Evolutionary conservation across 2,113 vertebrate species (phyloP), one percentile per base, ranked within the genome.

Genomic region (Acrocephalus arundinaceus): DNA sequence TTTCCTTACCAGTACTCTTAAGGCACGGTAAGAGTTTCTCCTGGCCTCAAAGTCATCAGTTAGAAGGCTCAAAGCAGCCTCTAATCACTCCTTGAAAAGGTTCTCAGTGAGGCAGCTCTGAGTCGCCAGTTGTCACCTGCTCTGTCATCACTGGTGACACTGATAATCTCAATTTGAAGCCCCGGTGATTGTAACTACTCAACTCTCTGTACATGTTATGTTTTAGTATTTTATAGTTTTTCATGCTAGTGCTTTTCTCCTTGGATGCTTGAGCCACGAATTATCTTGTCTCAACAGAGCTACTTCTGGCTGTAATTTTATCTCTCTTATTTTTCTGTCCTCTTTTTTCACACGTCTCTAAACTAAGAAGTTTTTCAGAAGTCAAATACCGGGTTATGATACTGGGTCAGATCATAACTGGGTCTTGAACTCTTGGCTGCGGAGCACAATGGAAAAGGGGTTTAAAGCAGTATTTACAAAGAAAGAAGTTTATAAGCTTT

Each of bases 21-120:
- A 68, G 28, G 21, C 11, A 87, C 0, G 0, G 4, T 1, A 21
- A 39, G 11, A 58, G 3, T 63, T 31, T 55, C 31, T 84, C 25
- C 15, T 72, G 33, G 15, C 9, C 28, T 33, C 35, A 37, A 3
- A 39, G 25, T 4, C 4, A 3, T 52, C 35, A 66, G 17, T 18
- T 28, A 85, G 46, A 35, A 87, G 39, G 35, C 2, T 7, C 24
- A 80, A n/a, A 19, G 13, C 9, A 66, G 17, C 7, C 10, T 31
- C 13, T 28, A 2, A 2, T 54, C 20, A 9, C 4, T 51, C 21
- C 20, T 67, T 51, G 20, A 49, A 46, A 31, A 68, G 6, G 16
- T 14, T 22, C 22, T 73, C 33, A 37, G 10, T 25, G 31, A 52
- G 7, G 13, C 13, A 7, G 11, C 17, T 83, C 58, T 2, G 6